Evolutionary conservation across 2,113 vertebrate species (phyloP).

Genomic region (Pao palembangensis): DNA sequence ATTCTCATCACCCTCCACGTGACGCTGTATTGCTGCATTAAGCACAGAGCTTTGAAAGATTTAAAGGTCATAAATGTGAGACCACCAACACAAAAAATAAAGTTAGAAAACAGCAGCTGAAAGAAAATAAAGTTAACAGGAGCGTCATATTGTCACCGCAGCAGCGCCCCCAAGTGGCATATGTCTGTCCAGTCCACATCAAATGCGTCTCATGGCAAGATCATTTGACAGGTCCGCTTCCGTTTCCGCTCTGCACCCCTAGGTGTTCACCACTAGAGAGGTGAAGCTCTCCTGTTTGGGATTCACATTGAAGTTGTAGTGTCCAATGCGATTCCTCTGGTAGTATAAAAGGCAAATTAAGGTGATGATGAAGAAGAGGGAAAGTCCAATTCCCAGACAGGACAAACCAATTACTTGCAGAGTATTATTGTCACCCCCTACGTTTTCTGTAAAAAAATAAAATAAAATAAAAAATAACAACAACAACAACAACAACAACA

Average conservation of each 20-base stretch:
- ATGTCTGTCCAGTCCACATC: neutral
- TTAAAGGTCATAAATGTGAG: too few relatives aligned
- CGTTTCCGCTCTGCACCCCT: conserved; percentile 1
- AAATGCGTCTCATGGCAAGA: neutral
- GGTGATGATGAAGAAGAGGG: conserved; percentile 43
- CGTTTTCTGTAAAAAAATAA: conserved; percentile 17
- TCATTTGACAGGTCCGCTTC: neutral
- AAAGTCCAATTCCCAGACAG: conserved; percentile 64
- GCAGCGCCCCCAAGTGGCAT: too few relatives aligned
- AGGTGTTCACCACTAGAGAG: conserved; percentile 66
- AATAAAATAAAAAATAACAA: neutral
- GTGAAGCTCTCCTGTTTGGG: conserved; percentile 71
- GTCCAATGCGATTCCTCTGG: conserved; percentile 74
- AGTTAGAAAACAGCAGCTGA: too few relatives aligned
- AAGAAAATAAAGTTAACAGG: too few relatives aligned
- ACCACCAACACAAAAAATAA: too few relatives aligned
- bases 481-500: too few relatives aligned
- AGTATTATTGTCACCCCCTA: neutral
- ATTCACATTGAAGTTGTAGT: conserved; percentile 69
- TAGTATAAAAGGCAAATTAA: conserved; percentile 56
- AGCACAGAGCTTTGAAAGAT: too few relatives aligned
- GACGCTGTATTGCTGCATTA: too few relatives aligned
- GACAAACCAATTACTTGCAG: conserved; percentile 48
- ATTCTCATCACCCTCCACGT: too few relatives aligned
- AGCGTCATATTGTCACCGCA: too few relatives aligned